Evolutionary conservation across 2,888 invertebrate species (phyloP).

Genomic region (Salticus scenicus): DNA sequence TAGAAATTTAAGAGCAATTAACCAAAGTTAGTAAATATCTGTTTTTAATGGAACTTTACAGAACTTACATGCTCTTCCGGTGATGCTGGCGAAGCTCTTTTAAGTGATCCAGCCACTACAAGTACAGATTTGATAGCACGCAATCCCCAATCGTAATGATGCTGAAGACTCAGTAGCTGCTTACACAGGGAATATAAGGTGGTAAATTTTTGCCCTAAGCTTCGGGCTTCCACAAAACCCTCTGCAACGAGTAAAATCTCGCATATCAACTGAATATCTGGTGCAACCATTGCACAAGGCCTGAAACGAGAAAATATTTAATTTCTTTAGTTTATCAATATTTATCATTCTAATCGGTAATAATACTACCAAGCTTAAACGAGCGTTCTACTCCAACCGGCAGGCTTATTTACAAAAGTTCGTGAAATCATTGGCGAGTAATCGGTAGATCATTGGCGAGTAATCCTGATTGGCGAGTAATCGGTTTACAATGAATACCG

Average conservation of each 20-base stretch:
- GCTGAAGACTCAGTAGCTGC: constrained; percentile 89
- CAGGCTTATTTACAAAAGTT: no score
- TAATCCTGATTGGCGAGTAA: no score
- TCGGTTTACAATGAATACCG: no score
- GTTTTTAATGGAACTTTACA: no score
- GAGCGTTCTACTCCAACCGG: no score
- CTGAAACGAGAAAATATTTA: constrained; percentile 79
- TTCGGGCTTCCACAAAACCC: constrained; percentile 95
- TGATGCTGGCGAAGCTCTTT: constrained; percentile 94
- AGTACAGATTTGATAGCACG: constrained; percentile 96
- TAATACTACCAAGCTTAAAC: no score
- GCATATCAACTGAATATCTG: constrained; percentile 96
- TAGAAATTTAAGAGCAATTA: no score
- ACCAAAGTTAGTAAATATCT: no score
- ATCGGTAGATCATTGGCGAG: no score
- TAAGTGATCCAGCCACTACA: constrained; percentile 95
- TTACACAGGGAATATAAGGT: constrained; percentile 95
- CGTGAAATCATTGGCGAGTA: no score
- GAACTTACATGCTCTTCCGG: constrained; percentile 94
- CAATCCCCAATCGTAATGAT: constrained; percentile 98
- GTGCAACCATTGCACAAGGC: constrained; percentile 98
- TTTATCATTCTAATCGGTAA: no score
- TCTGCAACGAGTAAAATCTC: constrained; percentile 99
- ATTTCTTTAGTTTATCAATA: no score
- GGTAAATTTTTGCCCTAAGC: constrained; percentile 94